Evolutionary conservation across 1,140 invertebrate species (phyloP), one percentile per base, ranked within the genome.

Genomic region (Cyclina sinensis): DNA sequence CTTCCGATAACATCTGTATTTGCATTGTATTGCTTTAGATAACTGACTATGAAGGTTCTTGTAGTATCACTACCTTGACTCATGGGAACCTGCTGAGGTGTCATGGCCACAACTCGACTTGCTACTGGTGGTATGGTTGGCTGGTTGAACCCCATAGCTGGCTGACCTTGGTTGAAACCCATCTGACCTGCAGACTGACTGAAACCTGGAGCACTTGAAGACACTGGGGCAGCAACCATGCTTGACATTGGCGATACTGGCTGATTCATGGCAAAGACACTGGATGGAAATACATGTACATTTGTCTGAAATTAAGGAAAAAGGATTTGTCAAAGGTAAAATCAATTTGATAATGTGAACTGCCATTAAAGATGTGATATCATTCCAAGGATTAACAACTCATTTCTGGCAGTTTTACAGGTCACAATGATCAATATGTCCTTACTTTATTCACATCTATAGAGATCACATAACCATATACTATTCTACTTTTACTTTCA

Each of bases 261-360:
- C 27, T 78, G 74, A n/a, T 78, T 54, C 54, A 81, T 37, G 5
- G 79, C 57, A 62, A 81, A 65, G 18, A 24, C 39, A 81, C 46
- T 81, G 35, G 79, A 35, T 43, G 79, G 79, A 65, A 81, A 81
- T 16, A 27, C 27, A 68, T n/a, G n/a, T n/a, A n/a, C n/a, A n/a
- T n/a, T n/a, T n/a, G n/a, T n/a, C n/a, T n/a, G n/a, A n/a, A n/a
- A n/a, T n/a, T n/a, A n/a, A n/a, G n/a, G n/a, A n/a, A n/a, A n/a
- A n/a, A n/a, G n/a, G n/a, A n/a, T n/a, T n/a, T n/a, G n/a, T n/a
- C n/a, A n/a, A n/a, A n/a, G n/a, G n/a, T n/a, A n/a, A n/a, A n/a
- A n/a, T n/a, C n/a, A n/a, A n/a, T n/a, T n/a, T n/a, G n/a, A n/a
- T n/a, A n/a, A n/a, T n/a, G n/a, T n/a, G n/a, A n/a, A n/a, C n/a